Evolutionary conservation across 2,888 invertebrate genomes (phyloP).

Genomic region (Gastrophysa polygoni): DNA sequence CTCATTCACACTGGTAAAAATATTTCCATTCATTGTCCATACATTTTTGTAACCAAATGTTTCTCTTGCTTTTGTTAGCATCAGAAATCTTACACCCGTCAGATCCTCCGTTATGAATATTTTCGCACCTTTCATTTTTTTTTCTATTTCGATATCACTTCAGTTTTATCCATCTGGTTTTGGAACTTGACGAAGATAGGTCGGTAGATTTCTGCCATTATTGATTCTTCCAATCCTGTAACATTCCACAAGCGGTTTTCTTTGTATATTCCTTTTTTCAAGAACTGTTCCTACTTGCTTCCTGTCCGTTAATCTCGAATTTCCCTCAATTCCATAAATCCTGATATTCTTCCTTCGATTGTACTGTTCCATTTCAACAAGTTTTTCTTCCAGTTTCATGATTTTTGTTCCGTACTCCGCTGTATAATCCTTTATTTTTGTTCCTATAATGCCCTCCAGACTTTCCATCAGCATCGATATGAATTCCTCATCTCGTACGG

Average conservation of each 20-base stretch:
- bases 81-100: neutral
- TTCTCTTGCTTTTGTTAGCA: neutral
- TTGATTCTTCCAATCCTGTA: neutral
- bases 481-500: too few species aligned
- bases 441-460: too few species aligned
- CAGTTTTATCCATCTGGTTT: slow-evolving; percentile 4
- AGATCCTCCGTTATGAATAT: neutral
- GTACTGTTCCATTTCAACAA: too few species aligned
- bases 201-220: neutral
- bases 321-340: slow-evolving; percentile 1
- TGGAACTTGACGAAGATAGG: neutral
- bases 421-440: too few species aligned
- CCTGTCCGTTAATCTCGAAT: slow-evolving; percentile 4
- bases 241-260: neutral
- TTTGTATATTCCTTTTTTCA: neutral
- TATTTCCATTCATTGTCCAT: slow-evolving; percentile 1
- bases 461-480: too few species aligned
- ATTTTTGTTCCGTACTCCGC: too few species aligned
- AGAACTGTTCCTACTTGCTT: neutral
- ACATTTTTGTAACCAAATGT: slow-evolving; percentile 1
- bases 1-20: slow-evolving; percentile 1
- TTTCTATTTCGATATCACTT: neutral
- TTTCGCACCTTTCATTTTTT: slow-evolving; percentile 1
- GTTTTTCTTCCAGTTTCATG: too few species aligned
- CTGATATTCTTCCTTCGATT: neutral